Conservation (phyloP, 2,113 vertebrate species). For the Saccopteryx bilineata region DNA sequence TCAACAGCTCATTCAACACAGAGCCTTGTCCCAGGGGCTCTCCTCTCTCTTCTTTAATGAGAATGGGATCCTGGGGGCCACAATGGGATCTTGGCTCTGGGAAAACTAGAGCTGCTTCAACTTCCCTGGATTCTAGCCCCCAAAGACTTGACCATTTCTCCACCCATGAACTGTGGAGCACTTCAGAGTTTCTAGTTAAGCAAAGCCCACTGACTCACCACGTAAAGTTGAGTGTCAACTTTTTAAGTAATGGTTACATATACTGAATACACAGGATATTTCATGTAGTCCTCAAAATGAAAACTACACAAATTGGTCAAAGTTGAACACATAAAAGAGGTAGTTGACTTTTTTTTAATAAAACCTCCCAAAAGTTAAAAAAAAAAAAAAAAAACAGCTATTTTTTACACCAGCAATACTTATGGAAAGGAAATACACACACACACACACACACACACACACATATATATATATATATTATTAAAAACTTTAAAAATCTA, state of each 20-base stretch:
- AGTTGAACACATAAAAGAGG: conserved; percentile 30
- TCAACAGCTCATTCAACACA: neutral
- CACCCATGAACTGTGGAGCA: neutral
- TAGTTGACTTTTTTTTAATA: conserved; percentile 23
- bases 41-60: neutral
- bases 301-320: neutral
- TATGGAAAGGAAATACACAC: neutral
- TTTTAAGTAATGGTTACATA: neutral
- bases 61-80: neutral
- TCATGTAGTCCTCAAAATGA: neutral
- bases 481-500: conserved; percentile 11
- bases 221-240: neutral
- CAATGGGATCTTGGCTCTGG: too few relatives aligned
- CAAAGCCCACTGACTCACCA: neutral
- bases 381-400: neutral
- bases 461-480: neutral
- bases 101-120: neutral
- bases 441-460: too few relatives aligned
- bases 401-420: neutral
- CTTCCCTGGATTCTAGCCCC: neutral
- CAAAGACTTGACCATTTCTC: neutral
- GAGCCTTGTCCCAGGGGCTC: neutral
- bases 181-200: neutral
- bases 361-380: neutral
- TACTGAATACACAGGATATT: neutral